Evolutionary conservation across 2,888 invertebrate species (phyloP).

Genomic region (Epsilonema sp.): DNA sequence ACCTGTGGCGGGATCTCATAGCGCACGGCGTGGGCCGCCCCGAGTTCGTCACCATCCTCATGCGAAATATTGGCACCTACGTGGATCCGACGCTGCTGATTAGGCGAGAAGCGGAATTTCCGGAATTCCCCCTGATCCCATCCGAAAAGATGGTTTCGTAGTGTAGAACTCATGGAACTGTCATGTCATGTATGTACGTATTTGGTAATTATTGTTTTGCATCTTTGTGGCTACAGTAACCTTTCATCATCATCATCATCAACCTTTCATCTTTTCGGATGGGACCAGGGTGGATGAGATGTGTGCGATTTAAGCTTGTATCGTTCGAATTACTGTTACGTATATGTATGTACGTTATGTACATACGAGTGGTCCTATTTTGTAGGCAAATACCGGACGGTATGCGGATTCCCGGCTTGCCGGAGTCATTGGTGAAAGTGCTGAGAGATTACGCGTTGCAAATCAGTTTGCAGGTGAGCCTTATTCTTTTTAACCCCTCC

Average conservation of each 20-base stretch:
- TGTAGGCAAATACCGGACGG: conserved; percentile 60
- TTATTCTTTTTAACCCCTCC: too few species aligned
- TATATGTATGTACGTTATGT: too few species aligned
- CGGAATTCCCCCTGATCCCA: background rate
- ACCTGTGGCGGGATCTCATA: conserved; percentile 74
- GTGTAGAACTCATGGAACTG: too few species aligned
- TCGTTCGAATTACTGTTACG: too few species aligned
- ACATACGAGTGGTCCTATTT: too few species aligned
- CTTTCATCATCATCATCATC: too few species aligned
- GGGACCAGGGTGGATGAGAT: too few species aligned
- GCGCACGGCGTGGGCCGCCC: conserved; percentile 27
- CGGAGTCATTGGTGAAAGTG: conserved; percentile 77
- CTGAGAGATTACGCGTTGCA: conserved; percentile 82
- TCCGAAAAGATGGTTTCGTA: background rate
- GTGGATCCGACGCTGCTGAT: conserved; percentile 74
- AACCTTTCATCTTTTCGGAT: too few species aligned
- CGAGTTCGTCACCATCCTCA: conserved; percentile 48
- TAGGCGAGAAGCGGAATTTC: conserved; percentile 32
- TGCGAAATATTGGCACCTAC: conserved; percentile 56
- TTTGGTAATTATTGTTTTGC: too few species aligned
- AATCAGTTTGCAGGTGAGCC: conserved; percentile 35
- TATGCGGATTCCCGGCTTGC: conserved; percentile 65
- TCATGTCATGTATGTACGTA: background rate
- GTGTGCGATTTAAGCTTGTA: too few species aligned
- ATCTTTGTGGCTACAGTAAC: too few species aligned